A percentile compares a stretch with the other conserved stretches of the same genome.
phyloP scores from a whole-genome alignment of 2,113 vertebrate species.

The human region GRCh38 chr2:152927001-152927500 shows the following conservation, averaged over 20 bases:
- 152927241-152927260: background rate
- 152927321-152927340: background rate
- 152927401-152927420: background rate
- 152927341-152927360: background rate
- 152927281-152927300: background rate
- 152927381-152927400: constrained; percentile 41
- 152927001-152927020: constrained; percentile 21
- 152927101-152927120: constrained; percentile 20
- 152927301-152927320: background rate
- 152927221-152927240: constrained; percentile 12
- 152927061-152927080: background rate
- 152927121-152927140: constrained; percentile 36
- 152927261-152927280: background rate
- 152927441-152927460: background rate
- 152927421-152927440: constrained; percentile 22
- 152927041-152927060: background rate
- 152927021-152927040: background rate
- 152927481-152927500: background rate
- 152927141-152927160: background rate
- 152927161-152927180: background rate
- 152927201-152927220: background rate
- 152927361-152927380: constrained; percentile 18
- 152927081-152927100: background rate
- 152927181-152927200: constrained; percentile 5
- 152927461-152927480: background rate